A percentile compares a stretch with the other conserved stretches of the same genome.
Conservation (phyloP, 1,140 invertebrate species). For the Triops cancriformis region DNA sequence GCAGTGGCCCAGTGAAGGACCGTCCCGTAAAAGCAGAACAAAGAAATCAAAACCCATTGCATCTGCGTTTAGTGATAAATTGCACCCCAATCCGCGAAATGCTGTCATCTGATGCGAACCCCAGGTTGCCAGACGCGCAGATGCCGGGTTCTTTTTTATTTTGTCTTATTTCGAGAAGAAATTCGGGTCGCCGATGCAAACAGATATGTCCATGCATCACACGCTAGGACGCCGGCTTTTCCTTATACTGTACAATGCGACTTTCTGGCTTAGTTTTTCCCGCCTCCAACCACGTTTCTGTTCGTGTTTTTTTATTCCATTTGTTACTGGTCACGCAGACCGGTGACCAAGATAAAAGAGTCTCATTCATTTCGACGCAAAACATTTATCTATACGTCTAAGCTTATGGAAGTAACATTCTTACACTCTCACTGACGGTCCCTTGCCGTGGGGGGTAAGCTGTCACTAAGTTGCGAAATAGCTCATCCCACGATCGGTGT, state of each 20-base stretch:
- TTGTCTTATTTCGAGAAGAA: not conserved
- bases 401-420: not conserved
- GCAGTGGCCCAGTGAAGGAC: not conserved
- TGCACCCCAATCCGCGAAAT: not conserved
- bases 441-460: not conserved
- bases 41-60: not conserved
- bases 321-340: constrained; percentile 3
- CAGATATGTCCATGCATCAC: constrained; percentile 13
- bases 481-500: too few relatives aligned
- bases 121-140: not conserved
- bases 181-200: not conserved
- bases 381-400: not conserved
- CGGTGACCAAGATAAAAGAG: not conserved
- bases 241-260: not conserved
- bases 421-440: not conserved
- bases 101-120: not conserved
- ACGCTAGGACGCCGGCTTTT: constrained; percentile 7
- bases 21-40: not conserved
- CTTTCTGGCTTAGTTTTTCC: not conserved
- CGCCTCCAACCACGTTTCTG: not conserved
- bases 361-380: not conserved
- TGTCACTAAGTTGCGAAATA: not conserved
- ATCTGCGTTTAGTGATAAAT: not conserved
- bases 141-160: not conserved
- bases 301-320: not conserved